phyloP scores from a whole-genome alignment of 2,888 invertebrate species.

The Sisyra terminalis region DNA sequence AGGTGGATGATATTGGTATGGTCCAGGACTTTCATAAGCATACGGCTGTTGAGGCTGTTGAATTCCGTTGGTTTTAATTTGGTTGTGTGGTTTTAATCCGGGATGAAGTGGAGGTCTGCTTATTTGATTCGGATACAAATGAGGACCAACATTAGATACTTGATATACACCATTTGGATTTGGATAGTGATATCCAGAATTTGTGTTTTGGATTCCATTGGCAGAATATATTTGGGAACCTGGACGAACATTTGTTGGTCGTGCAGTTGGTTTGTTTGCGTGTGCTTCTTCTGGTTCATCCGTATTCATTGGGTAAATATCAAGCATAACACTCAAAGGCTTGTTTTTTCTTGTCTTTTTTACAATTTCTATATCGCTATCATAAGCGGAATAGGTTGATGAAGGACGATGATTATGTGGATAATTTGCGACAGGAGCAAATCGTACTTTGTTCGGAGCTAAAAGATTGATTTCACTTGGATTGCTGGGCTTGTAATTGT shows the following conservation, averaged over 20 bases:
- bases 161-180: conserved; percentile 6
- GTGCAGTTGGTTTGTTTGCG: background rate
- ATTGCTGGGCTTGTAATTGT: conserved; percentile 51
- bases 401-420: conserved; percentile 4
- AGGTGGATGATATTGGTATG: background rate
- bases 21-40: background rate
- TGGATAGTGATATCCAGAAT: conserved; percentile 5
- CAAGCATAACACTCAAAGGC: conserved; percentile 47
- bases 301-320: conserved; percentile 38
- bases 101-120: too few species aligned
- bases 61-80: background rate
- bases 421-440: conserved; percentile 21
- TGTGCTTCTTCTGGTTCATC: conserved; percentile 23
- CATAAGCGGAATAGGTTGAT: conserved; percentile 3
- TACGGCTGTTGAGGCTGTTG: background rate
- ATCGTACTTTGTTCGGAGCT: conserved; percentile 35
- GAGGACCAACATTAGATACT: background rate
- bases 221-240: background rate
- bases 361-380: too few species aligned
- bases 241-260: background rate
- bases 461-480: conserved; percentile 59
- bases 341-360: conserved; percentile 14
- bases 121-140: too few species aligned
- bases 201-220: background rate
- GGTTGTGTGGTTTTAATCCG: background rate